Base-by-base conservation (phyloP, 2,888 invertebrate genomes). In the Leucophenga maculata region DNA sequence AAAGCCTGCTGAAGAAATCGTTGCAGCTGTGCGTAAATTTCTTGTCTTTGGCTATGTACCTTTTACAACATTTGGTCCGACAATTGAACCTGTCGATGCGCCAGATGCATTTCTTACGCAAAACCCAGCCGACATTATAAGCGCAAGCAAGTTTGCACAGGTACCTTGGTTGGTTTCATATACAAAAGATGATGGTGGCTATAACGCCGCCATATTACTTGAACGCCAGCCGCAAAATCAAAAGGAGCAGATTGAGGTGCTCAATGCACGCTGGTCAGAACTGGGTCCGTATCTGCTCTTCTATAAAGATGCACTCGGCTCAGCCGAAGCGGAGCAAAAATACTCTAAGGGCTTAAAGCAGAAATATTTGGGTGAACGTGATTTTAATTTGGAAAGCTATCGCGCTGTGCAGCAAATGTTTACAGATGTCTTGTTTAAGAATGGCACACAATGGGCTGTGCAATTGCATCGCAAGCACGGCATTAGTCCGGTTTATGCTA, bases 61-160 rank as follows among this genome's bases (percentile, higher is more conserved):
- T 72, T 93, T 93, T 83, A 91, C 93, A 0, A 92, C 93, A 0
- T 94, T 94, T 84, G 93, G 92, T 0, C 93, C 94, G 0, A 93
- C 93, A 0, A 89, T 92, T 0, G 95, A 95, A 78, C 86, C 90
- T 0, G 69, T 84, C 0, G 80, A 83, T 44, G 85, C 88, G 0
- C 75, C 86, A 14, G 89, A 91, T 26, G 91, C 93, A 0, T 93
- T 95, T 86, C 87, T 95, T 6, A 90, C 90, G 0, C 90, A 92
- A 71, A 90, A 92, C 69, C 95, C 95, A 0, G 90, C 90, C 75
- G 89, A 90, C 46, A 90, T 93, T 0, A 90, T 94, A 1, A 89
- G 86, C 70, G 88, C 90, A 9, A 93, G 93, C 0, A 88, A 90
- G 44, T 91, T 92, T 77, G 89, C 91, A n/a, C 90, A 92, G 72